Base-by-base conservation (phyloP, 2,888 invertebrate species). In the Leucophenga maculata region DNA sequence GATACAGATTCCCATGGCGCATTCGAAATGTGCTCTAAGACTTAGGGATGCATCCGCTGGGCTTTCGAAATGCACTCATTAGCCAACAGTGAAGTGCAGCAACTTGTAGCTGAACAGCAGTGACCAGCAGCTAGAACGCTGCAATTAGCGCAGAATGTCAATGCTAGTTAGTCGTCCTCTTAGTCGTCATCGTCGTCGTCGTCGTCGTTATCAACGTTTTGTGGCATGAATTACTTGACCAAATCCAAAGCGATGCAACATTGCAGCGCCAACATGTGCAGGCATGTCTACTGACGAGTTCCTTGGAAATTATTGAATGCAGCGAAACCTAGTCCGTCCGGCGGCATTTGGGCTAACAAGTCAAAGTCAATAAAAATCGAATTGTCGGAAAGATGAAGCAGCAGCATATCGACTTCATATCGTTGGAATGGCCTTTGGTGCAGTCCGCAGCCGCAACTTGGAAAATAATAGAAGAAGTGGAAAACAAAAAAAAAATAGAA, bases 341-440 rank as follows among this genome's bases (percentile, higher is more conserved):
- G 59, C 59, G 32, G 59, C 59, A 31, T 32, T 32, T 59, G 31
- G 59, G 32, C 59, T 14, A 59, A 31, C 78, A 75, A 72, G 72
- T 75, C 73, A 69, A 74, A 75, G 74, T 79, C 78, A 80, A 82
- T 82, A 81, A 80, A 82, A 82, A 74, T 72, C 70, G 59, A 65
- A 67, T 69, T 73, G 78, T 74, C 80, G 82, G 82, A 76, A 79
- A 82, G 79, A 81, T 80, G 78, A 80, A 78, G 81, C 72, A 78
- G 73, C 71, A 57, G 48, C 50, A 16, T 50, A 50, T n/a, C 50
- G 16, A 50, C 39, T 39, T 39, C 11, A 39, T 39, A 39, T 39
- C 39, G 39, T 6, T 39, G 11, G 11, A 6, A 39, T 39, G 39
- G 39, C 39, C 39, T 39, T 6, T 39, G 39, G 39, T 39, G 39